Evolutionary conservation across 2,113 vertebrate genomes (phyloP).

Genomic region (Pelodiscus sinensis): DNA sequence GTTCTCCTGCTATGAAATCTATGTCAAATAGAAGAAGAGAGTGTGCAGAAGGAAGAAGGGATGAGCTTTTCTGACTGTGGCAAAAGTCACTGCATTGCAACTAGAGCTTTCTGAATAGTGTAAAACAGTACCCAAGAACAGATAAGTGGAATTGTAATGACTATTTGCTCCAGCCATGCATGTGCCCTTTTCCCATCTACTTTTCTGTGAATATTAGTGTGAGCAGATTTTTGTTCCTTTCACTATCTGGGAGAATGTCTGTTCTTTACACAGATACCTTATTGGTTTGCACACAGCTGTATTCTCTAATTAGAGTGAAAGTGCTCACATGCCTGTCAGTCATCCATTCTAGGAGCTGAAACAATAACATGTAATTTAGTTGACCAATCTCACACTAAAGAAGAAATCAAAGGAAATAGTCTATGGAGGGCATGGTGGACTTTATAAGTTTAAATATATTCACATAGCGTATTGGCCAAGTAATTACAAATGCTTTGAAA

Average conservation of each 20-base stretch:
- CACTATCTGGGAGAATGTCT: not conserved
- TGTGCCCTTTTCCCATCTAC: not conserved
- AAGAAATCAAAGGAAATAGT: not conserved
- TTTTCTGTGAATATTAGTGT: not conserved
- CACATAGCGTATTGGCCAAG: not conserved
- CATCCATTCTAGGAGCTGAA: not conserved
- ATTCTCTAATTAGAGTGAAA: not conserved
- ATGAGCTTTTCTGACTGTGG: not conserved
- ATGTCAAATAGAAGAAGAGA: not conserved
- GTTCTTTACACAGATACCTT: not conserved
- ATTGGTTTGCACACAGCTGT: not conserved
- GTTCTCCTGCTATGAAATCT: not conserved
- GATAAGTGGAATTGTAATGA: not conserved
- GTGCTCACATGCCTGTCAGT: not conserved
- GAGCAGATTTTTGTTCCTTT: not conserved
- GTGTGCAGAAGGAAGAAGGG: not conserved
- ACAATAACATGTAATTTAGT: not conserved
- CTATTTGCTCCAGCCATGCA: not conserved
- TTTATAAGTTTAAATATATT: not conserved
- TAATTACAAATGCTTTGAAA: not conserved
- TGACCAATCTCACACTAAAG: not conserved
- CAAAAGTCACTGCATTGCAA: not conserved
- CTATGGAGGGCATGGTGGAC: not conserved
- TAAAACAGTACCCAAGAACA: not conserved
- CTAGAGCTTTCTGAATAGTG: not conserved